Evolutionary conservation across 2,888 invertebrate species (phyloP), one percentile per base, ranked within the genome.

Genomic region (Drosophila maculinotata): DNA sequence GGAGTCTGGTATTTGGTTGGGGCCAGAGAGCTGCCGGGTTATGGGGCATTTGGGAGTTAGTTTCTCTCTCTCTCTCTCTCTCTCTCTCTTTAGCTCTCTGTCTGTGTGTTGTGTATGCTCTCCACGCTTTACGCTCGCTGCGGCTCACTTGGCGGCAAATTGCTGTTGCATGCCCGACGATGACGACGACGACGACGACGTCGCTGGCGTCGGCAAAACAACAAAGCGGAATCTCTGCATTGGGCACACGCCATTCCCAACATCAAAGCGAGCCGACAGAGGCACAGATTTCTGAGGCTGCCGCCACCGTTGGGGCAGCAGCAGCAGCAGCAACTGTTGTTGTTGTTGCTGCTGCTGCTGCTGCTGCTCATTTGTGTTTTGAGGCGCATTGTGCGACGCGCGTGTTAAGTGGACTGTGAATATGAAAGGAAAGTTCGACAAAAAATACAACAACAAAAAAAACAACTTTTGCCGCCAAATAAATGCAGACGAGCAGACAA

Each of bases 161-260:
- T 80, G 86, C 83, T 86, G 83, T 80, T 80, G 87, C 80, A 83
- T 86, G 87, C 49, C 51, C 78, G 58, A 47, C 52, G 74, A 26
- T 54, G 60, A 56, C 57, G 67, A 36, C 53, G 56, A 47, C 57
- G 72, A 45, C 65, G 66, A 52, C 73, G 63, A 57, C 66, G 69
- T 58, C 66, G 70, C 76, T 66, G 69, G 71, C 81, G 82, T 70
- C 89, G 79, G 76, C 71, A 56, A 84, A 89, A 81, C 87, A 90
- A 90, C 90, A 91, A 91, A 90, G 89, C 79, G 82, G 79, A 90
- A 91, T 90, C 90, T 90, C 90, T 81, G 90, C 90, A 90, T 90
- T 90, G 90, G 91, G 91, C 91, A 91, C 91, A 91, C 91, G 91
- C 91, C 91, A 91, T 91, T 88, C 87, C 78, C 81, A 88, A 90